Base-by-base conservation (phyloP, 1,140 invertebrate genomes). In the Medauroidea extradentata region DNA sequence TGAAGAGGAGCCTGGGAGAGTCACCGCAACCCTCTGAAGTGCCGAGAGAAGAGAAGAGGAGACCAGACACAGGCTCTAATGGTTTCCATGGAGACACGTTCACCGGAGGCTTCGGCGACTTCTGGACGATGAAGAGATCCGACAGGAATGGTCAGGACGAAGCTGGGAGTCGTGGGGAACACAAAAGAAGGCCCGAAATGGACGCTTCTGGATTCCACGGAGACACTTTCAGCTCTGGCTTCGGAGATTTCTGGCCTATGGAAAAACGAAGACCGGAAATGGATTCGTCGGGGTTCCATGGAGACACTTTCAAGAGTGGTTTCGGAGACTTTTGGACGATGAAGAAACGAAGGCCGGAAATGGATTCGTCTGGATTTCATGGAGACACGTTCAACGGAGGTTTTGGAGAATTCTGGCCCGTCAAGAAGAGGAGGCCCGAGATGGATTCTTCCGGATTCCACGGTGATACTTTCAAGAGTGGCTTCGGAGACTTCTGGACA, bases 301-400 rank as follows among this genome's bases (percentile, higher is more conserved):
- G 69, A 21, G 73, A 75, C 55, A 70, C 74, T 14, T 78, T 78
- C 55, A 69, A 69, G 52, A 66, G 70, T 53, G 75, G 76, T 2
- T 79, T 80, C 57, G 79, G 78, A 11, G 73, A 78, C 41, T 80
- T 79, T 64, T 73, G 74, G 49, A 74, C 77, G 0, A 76, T 78
- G 68, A 73, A 75, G 55, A 75, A 75, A 59, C 65, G 68, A 49
- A 25, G 68, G 14, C 75, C 73, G 3, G 77, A 77, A 61, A 74
- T 77, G 63, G 74, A 75, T 50, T 71, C 77, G 2, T 65, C 69
- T 38, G 77, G 77, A 1, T 78, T 78, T 58, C 71, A 79, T 50
- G 73, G 70, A 5, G 76, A 78, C 57, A 71, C 75, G 1, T 79
- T 79, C 61, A 72, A 69, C 48, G 63, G 69, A 49, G 77, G 76